Evolutionary conservation across 2,797 vertebrate species (phyloP), one percentile per base, ranked within the genome.

Genomic region (Hoplostethus atlanticus): DNA sequence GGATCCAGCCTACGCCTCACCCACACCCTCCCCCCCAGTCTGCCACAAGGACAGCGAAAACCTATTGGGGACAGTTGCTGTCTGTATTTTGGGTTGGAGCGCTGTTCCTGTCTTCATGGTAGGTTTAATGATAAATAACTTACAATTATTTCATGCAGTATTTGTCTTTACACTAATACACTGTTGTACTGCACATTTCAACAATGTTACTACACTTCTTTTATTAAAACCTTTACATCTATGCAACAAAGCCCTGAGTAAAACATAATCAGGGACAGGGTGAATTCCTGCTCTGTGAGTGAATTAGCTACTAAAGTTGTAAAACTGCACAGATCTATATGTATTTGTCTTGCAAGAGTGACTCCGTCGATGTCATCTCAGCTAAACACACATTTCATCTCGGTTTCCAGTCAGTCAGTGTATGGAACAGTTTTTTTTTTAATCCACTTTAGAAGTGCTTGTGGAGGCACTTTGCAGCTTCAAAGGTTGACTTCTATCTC

Each of bases 401-500:
- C 40, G 21, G 56, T 68, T 82, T 88, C 46, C 31, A 55, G 59
- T 79, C 63, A 46, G 65, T 61, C 65, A 10, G 50, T 79, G 81
- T 84, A 66, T 53, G 2, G 21, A 84, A 74, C 64, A 38, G 5
- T 68, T 81, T 78, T 38, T 69, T 73, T 78, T 38, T 70, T 28
- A 71, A 47, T 38, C 31, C 78, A 77, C 72, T 86, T 78, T 58
- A 71, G 46, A 77, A 76, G 64, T 83, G 84, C 85, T 89, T 83
- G 89, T 86, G 76, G 64, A 87, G 63, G 79, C 82, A 85, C 69
- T 87, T 83, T 88, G 68, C 47, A 85, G 81, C 84, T 85, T 88
- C 82, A 90, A 83, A 86, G 80, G 46, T 84, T 81, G 83, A 83
- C 68, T 88, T 85, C 79, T 81, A 83, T 88, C 84, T 89, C 84